A percentile compares a stretch with the other conserved stretches of the same genome.
phyloP scores from a whole-genome alignment of 2,113 vertebrate genomes.

The Pongo pygmaeus region DNA sequence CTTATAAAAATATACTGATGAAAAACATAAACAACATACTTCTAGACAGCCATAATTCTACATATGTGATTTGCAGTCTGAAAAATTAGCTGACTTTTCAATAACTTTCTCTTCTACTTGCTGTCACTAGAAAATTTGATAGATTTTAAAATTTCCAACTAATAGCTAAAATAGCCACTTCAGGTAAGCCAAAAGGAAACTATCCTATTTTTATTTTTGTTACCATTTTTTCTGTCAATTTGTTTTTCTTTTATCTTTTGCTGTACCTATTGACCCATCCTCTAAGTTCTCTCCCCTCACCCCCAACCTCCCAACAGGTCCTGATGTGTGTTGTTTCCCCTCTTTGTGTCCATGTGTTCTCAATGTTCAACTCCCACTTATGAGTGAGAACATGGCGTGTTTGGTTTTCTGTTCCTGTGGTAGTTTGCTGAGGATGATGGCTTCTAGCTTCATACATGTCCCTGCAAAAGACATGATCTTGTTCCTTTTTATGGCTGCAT shows the following conservation, averaged over 20 bases:
- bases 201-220: neutral
- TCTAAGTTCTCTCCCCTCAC: too few species aligned
- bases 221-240: neutral
- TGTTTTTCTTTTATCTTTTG: neutral
- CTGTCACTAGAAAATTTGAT: neutral
- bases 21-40: neutral
- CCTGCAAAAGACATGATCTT: too few species aligned
- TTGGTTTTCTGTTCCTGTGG: too few species aligned
- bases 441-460: too few species aligned
- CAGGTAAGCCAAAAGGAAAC: constrained; percentile 6
- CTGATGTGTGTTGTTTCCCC: too few species aligned
- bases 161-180: neutral
- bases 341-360: too few species aligned
- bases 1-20: neutral
- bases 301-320: too few species aligned
- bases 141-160: neutral
- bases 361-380: too few species aligned
- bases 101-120: neutral
- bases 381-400: too few species aligned
- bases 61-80: neutral
- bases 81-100: neutral
- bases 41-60: neutral
- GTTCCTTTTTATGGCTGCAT: too few species aligned
- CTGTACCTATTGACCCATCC: too few species aligned
- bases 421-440: too few species aligned